Base-by-base conservation (phyloP, 2,797 vertebrate genomes). In the Megaceryle alcyon region DNA sequence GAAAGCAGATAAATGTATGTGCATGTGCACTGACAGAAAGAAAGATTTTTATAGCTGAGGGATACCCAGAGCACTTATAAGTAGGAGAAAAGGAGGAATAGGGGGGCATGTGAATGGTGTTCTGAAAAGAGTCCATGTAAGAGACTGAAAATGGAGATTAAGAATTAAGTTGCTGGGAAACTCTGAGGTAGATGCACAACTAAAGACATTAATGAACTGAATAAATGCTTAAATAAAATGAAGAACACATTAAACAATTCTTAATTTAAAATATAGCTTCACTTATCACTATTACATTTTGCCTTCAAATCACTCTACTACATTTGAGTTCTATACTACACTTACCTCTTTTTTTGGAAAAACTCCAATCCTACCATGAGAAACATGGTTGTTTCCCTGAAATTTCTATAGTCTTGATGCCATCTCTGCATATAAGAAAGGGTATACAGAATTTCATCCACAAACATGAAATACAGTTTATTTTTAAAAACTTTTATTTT, bases 381-480 rank as follows among this genome's bases (percentile, higher is more conserved):
- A 96, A 98, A 99, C 97, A 99, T 97, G 56, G 99, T 99, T 14
- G 99, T 99, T 95, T 99, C 99, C n/a, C 98, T 98, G 97, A 99
- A 99, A 92, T 98, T 99, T 97, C 98, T 98, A 97, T 99, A 99
- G 92, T 99, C 99, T 96, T 98, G 99, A 97, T 99, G 99, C 99
- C 99, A 99, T 60, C 98, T 98, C 99, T 99, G 96, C 75, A 97
- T 63, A 76, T 79, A 70, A 97, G 66, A 95, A 90, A 97, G 72
- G 26, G 78, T 80, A 92, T 64, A 90, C 0, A 92, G 37, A 92
- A 91, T 79, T 87, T 95, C n/a, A 94, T 85, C 80, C 56, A 92
- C 35, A 94, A 73, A 65, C 46, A 89, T 48, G 15, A 92, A 87
- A 90, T 49, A 21, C 8, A 39, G 10, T 44, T n/a, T 48, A 54